Conservation (phyloP, 2,888 invertebrate genomes). For the Sesia apiformis region DNA sequence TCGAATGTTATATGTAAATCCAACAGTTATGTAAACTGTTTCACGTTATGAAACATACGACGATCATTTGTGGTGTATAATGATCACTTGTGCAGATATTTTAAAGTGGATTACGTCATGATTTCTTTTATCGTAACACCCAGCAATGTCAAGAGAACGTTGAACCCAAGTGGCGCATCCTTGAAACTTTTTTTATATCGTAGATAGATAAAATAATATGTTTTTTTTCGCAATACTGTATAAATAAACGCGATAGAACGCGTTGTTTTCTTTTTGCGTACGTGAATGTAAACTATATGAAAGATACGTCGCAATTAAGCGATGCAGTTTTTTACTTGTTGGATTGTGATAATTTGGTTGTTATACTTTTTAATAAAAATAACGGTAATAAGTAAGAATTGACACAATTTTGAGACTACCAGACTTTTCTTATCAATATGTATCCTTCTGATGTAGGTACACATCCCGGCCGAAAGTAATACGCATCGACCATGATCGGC, state of each 20-base stretch:
- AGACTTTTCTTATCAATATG: no score
- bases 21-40: not conserved
- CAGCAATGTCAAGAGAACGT: constrained; percentile 59
- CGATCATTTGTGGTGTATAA: not conserved
- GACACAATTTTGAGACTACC: no score
- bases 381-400: no score
- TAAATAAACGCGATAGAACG: not conserved
- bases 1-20: no score
- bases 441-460: no score
- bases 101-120: constrained; percentile 31
- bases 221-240: constrained; percentile 15
- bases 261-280: not conserved
- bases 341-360: not conserved
- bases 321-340: not conserved
- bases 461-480: no score
- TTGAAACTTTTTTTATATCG: constrained; percentile 51
- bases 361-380: no score
- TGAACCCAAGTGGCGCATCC: constrained; percentile 51
- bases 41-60: not conserved
- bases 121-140: constrained; percentile 31
- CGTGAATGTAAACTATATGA: not conserved
- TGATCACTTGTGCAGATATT: not conserved
- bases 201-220: constrained; percentile 37
- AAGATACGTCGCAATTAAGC: no score
- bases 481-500: no score